A percentile compares a stretch with the other conserved stretches of the same genome.
Conservation (phyloP, 1,140 invertebrate genomes). For the Saccostrea cuccullata region DNA sequence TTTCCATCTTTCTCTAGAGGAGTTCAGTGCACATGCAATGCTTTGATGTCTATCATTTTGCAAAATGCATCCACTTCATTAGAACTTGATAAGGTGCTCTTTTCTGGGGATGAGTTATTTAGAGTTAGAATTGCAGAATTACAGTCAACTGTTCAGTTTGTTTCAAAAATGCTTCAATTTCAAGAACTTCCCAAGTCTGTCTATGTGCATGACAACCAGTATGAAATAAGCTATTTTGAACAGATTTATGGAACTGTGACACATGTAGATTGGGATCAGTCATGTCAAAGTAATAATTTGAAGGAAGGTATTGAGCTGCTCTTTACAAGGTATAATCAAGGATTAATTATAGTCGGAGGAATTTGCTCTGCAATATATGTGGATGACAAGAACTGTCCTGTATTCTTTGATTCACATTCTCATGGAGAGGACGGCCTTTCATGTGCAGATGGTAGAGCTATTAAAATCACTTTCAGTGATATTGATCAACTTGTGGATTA, state of each 20-base stretch:
- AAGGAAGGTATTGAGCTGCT: constrained; percentile 2
- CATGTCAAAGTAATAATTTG: neutral
- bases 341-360: constrained; percentile 38
- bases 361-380: constrained; percentile 26
- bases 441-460: constrained; percentile 20
- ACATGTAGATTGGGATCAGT: neutral
- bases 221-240: neutral
- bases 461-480: neutral
- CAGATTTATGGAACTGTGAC: constrained; percentile 21
- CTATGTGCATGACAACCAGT: neutral
- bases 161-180: constrained; percentile 35
- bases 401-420: constrained; percentile 39
- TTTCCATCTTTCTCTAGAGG: constrained; percentile 15
- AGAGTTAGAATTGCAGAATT: constrained; percentile 7
- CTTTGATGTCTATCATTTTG: constrained; percentile 13
- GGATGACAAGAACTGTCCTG: neutral
- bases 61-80: neutral
- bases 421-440: constrained; percentile 22
- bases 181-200: constrained; percentile 26
- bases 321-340: neutral
- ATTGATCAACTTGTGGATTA: neutral
- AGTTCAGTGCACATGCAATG: constrained; percentile 41
- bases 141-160: constrained; percentile 12
- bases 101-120: constrained; percentile 10
- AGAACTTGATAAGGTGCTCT: constrained; percentile 14